Percentiles rank a stretch among this genome's conserved stretches.
phyloP scores from a whole-genome alignment of 2,797 vertebrate species.

The Pogonophryne albipinna region DNA sequence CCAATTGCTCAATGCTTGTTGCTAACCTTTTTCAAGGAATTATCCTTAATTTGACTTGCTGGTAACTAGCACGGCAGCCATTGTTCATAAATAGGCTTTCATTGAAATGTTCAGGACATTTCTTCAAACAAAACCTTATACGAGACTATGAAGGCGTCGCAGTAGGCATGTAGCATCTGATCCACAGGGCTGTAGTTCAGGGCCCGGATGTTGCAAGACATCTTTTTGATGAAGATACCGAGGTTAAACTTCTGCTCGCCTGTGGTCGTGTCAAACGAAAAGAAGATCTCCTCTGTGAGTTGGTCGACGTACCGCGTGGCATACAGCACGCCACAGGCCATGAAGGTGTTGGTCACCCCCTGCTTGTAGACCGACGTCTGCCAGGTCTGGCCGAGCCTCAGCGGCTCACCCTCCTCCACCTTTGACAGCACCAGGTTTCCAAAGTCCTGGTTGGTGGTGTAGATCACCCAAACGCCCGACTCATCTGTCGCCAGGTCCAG shows the following conservation, averaged over 20 bases:
- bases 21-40: background rate
- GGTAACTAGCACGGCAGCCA: background rate
- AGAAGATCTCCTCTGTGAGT: slow-evolving; percentile 82
- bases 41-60: background rate
- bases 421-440: slow-evolving; percentile 81
- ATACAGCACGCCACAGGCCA: slow-evolving; percentile 83
- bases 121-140: slow-evolving; percentile 70
- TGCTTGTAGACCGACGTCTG: slow-evolving; percentile 78
- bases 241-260: slow-evolving; percentile 74
- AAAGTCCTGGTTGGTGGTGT: slow-evolving; percentile 71
- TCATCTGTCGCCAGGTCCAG: slow-evolving; percentile 84
- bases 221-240: slow-evolving; percentile 75
- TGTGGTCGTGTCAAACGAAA: slow-evolving; percentile 77
- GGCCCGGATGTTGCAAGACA: slow-evolving; percentile 69
- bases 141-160: slow-evolving; percentile 70
- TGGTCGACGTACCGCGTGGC: slow-evolving; percentile 74
- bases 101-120: background rate
- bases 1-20: background rate
- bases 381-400: slow-evolving; percentile 69
- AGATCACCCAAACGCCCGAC: slow-evolving; percentile 81
- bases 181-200: slow-evolving; percentile 81
- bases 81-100: background rate
- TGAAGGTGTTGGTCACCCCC: slow-evolving; percentile 79
- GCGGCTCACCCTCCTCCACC: slow-evolving; percentile 48
- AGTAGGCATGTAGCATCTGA: slow-evolving; percentile 73